These are phyloP conservation scores for Aethina tumida DNA, from an alignment of 1,140 invertebrate species.

Conservation along the genomic window DNA sequence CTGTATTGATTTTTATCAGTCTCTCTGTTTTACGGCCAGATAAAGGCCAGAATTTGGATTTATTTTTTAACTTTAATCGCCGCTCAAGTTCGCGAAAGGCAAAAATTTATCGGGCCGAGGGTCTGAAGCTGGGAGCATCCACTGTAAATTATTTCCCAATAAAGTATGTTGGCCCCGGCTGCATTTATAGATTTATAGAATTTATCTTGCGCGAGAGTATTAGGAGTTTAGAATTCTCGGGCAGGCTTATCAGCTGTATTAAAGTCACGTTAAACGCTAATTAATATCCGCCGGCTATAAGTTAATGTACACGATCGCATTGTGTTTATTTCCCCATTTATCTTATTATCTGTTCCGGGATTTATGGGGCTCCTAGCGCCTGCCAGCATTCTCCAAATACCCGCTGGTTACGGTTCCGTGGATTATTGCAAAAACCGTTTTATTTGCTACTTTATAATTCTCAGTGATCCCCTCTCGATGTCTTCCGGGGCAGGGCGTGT, in stretches of 20 bases:
- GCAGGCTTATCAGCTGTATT: constrained; percentile 7
- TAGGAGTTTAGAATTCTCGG: constrained; percentile 9
- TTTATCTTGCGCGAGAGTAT: constrained; percentile 6
- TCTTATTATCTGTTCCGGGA: constrained; percentile 11
- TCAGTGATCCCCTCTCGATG: neutral
- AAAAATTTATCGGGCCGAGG: too few species aligned
- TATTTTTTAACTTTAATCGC: too few species aligned
- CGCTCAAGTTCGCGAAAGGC: too few species aligned
- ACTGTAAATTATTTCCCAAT: too few species aligned
- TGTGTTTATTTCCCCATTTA: constrained; percentile 17
- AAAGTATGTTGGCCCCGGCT: too few species aligned
- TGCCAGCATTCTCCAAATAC: neutral
- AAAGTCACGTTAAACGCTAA: constrained; percentile 8
- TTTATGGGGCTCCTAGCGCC: constrained; percentile 6
- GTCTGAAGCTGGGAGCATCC: too few species aligned
- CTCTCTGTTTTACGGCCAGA: too few species aligned
- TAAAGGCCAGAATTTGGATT: too few species aligned
- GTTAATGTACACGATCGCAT: constrained; percentile 13
- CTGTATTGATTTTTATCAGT: too few species aligned
- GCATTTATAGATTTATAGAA: constrained; percentile 11
- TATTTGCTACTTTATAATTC: neutral
- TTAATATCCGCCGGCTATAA: constrained; percentile 7
- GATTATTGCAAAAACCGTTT: neutral
- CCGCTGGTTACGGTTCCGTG: neutral
- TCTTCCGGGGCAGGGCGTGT: neutral